Conservation (phyloP, 2,888 invertebrate species). For the Acronicta aceris region DNA sequence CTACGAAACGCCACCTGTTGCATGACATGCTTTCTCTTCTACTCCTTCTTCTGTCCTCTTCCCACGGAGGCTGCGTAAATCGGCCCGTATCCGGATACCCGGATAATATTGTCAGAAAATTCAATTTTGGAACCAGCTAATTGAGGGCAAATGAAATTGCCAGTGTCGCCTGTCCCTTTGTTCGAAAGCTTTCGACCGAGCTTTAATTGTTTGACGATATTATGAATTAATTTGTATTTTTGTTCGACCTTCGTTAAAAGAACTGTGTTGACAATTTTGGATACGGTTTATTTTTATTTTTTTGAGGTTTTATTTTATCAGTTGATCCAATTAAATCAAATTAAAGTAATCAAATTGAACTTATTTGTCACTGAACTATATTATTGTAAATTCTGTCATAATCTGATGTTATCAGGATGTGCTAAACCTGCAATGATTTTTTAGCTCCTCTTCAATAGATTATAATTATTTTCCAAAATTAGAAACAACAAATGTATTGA, state of each 20-base stretch:
- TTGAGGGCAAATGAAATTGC: conserved; percentile 86
- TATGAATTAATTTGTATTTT: conserved; percentile 79
- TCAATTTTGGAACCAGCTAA: conserved; percentile 84
- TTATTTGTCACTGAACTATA: too few species aligned
- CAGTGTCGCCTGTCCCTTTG: conserved; percentile 79
- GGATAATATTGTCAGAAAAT: conserved; percentile 84
- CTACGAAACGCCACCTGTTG: conserved; percentile 87
- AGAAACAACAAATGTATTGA: too few species aligned
- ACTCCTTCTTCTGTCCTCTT: conserved; percentile 61
- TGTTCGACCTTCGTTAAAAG: conserved; percentile 50
- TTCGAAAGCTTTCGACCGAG: conserved; percentile 75
- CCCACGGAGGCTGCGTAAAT: conserved; percentile 74
- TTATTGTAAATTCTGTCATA: too few species aligned
- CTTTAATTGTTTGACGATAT: conserved; percentile 79
- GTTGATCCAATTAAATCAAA: not conserved
- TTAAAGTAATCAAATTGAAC: not conserved
- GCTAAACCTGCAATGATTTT: too few species aligned
- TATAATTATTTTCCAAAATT: too few species aligned
- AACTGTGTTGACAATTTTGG: not conserved
- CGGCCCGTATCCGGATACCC: conserved; percentile 87
- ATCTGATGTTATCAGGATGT: too few species aligned
- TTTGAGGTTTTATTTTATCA: not conserved
- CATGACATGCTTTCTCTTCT: conserved; percentile 62
- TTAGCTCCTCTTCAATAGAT: too few species aligned
- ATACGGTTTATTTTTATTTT: not conserved